phyloP scores from a whole-genome alignment of 2,797 vertebrate genomes.

The Gymnopithys bicolor region DNA sequence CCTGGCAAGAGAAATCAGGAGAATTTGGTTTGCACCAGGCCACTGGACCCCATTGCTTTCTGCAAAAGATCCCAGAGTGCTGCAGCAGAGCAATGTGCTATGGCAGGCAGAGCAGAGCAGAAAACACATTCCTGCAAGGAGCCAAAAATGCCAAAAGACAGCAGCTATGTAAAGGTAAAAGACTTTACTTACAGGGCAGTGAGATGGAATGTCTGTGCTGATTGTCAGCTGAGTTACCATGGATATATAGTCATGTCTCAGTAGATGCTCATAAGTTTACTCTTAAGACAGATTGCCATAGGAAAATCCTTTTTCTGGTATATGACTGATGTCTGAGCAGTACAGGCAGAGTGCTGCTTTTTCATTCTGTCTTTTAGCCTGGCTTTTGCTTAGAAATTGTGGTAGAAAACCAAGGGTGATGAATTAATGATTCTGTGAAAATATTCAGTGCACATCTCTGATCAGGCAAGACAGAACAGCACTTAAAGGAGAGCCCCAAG shows the following conservation, averaged over 20 bases:
- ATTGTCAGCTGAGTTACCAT: not conserved
- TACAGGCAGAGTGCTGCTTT: not conserved
- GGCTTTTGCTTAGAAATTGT: constrained; percentile 3
- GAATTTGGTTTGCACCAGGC: constrained; percentile 6
- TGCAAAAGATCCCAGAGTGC: not conserved
- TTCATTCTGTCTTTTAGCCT: not conserved
- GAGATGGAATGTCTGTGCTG: not conserved
- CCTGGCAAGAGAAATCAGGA: constrained; percentile 12
- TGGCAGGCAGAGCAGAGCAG: not conserved
- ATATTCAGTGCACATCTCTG: not conserved
- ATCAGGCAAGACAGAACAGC: not conserved
- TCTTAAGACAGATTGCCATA: not conserved
- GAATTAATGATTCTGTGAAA: constrained; percentile 17
- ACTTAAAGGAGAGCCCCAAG: not conserved
- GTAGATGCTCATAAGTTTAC: not conserved
- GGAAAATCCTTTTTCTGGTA: not conserved
- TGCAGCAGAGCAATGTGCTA: not conserved
- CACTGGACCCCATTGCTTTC: not conserved
- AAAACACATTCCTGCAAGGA: not conserved
- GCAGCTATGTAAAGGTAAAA: not conserved
- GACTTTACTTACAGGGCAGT: not conserved
- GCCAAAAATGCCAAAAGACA: not conserved
- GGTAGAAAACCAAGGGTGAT: not conserved
- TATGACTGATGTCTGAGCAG: not conserved
- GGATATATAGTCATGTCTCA: not conserved